Evolutionary conservation across 2,888 invertebrate species (phyloP).

Genomic region (Dasysyrphus tricinctus): DNA sequence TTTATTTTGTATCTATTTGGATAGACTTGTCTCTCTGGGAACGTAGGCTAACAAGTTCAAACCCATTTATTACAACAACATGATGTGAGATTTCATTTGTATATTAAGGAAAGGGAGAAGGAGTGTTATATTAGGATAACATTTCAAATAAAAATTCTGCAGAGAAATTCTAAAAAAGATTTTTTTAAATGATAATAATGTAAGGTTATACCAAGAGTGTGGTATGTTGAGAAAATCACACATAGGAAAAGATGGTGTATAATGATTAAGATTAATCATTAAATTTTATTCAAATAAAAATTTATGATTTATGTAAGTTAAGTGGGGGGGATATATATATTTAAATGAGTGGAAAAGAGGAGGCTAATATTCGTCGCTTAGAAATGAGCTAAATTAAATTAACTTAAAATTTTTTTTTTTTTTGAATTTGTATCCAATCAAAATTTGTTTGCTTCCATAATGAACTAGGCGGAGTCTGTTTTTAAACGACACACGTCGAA

Average conservation of each 20-base stretch:
- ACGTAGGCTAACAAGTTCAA: conserved; percentile 32
- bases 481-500: not conserved
- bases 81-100: not conserved
- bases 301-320: conserved; percentile 3
- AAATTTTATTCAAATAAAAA: conserved; percentile 1
- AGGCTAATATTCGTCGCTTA: not conserved
- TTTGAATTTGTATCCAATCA: conserved; percentile 6
- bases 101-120: not conserved
- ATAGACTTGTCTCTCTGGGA: conserved; percentile 14
- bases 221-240: not conserved
- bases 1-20: not conserved
- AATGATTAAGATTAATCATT: conserved; percentile 33
- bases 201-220: not conserved
- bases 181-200: not conserved
- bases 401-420: not conserved
- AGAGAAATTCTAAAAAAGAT: not conserved
- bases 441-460: not conserved
- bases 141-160: conserved; percentile 30
- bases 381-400: not conserved
- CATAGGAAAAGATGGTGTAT: not conserved
- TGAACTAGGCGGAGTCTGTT: conserved; percentile 6
- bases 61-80: conserved; percentile 8
- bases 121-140: conserved; percentile 5
- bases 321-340: not conserved
- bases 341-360: not conserved